These are phyloP conservation scores for Lampropteryx suffumata DNA, from an alignment of 2,888 invertebrate species.

Conservation along the genomic window DNA sequence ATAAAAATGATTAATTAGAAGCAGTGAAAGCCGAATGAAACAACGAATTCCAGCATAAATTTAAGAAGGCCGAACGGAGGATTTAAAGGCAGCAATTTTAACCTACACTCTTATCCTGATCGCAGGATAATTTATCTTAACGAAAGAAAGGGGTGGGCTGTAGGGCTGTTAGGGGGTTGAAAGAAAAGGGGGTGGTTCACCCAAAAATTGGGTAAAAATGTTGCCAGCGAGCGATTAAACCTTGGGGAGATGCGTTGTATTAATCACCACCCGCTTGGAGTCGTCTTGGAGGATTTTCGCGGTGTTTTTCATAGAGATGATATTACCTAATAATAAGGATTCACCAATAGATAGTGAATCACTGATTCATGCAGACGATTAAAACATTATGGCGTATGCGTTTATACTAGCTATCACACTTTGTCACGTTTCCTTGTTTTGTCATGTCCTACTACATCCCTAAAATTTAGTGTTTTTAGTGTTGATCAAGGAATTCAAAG, in stretches of 20 bases:
- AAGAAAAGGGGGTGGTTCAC: slow-evolving; percentile 50
- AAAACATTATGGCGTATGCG: no score
- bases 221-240: slow-evolving; percentile 82
- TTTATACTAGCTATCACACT: no score
- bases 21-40: slow-evolving; percentile 50
- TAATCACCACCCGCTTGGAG: slow-evolving; percentile 79
- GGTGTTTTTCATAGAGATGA: slow-evolving; percentile 55
- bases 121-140: slow-evolving; percentile 82
- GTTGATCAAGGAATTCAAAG: no score
- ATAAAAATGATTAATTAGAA: slow-evolving; percentile 10
- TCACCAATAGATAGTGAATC: no score
- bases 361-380: no score
- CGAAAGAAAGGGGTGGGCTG: slow-evolving; percentile 81
- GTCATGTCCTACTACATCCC: no score
- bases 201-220: slow-evolving; percentile 84
- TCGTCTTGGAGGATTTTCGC: slow-evolving; percentile 74
- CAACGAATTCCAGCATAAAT: slow-evolving; percentile 68
- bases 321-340: no score
- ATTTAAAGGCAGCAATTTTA: slow-evolving; percentile 83
- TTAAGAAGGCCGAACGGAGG: slow-evolving; percentile 75
- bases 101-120: slow-evolving; percentile 83
- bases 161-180: slow-evolving; percentile 43
- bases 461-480: no score
- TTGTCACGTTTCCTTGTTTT: no score
- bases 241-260: slow-evolving; percentile 82